Evolutionary conservation across 2,797 vertebrate genomes (phyloP), one percentile per base, ranked within the genome.

Genomic region (Crypturellus tataupa): DNA sequence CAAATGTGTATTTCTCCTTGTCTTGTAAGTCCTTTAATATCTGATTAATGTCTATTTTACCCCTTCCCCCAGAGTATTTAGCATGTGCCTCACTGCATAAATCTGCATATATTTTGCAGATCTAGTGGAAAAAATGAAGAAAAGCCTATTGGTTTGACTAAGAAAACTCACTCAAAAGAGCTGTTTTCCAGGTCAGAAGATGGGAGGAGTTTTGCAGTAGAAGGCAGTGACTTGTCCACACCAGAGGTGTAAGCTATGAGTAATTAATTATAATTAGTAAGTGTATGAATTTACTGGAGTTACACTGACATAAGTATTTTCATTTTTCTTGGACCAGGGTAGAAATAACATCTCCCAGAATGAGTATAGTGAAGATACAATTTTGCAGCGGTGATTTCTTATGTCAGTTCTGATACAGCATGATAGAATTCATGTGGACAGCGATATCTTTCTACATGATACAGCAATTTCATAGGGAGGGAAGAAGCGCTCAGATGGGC

Each of bases 101-200:
- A 97, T 96, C 94, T 96, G 83, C 95, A 97, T 97, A 87, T 31
- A 95, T 97, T 97, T 96, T 95, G 87, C 91, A 95, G 94, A 96
- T 97, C 96, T 72, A 53, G 78, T 47, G 39, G 76, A 95, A 93
- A 79, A 62, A 47, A 42, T 81, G 80, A n/a, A 72, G 78, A 39
- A 83, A 90, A 86, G 4, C 64, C 10, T 31, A 0, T 18, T 40
- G 89, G 81, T 78, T 89, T 84, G 67, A 53, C 59, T 35, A 78
- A 85, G 77, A 64, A 72, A 78, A 62, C 33, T 94, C 72, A 37
- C 31, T 85, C 17, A 18, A 71, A 93, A 53, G 23, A 92, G 75
- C 39, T 75, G 44, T 64, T 80, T 37, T 44, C 18, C 59, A 75
- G 84, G 65, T 46, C 68, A 65, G 79, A 31, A 4, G n/a, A 40